phyloP scores from a whole-genome alignment of 2,113 vertebrate species.

The Crotalus helleri region DNA sequence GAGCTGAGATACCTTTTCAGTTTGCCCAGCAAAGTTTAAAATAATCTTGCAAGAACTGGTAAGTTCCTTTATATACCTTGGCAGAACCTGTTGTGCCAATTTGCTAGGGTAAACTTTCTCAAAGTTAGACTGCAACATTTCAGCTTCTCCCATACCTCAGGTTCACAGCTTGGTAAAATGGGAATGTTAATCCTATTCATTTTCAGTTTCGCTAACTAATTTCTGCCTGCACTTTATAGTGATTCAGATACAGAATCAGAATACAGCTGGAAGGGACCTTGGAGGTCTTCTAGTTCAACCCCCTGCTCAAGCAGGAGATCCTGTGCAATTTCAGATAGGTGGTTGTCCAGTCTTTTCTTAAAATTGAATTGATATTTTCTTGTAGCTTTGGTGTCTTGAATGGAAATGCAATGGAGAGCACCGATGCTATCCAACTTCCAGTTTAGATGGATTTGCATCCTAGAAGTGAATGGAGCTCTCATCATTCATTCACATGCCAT shows the following conservation, averaged over 20 bases:
- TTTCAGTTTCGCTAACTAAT: background rate
- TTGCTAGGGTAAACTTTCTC: background rate
- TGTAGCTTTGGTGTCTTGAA: background rate
- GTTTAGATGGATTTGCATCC: background rate
- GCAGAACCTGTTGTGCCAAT: background rate
- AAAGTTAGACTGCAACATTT: background rate
- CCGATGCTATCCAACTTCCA: background rate
- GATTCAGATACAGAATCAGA: background rate
- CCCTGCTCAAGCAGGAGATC: too few relatives aligned
- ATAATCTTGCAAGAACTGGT: background rate
- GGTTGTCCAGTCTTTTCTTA: too few relatives aligned
- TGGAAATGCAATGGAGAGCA: background rate
- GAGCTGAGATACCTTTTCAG: background rate
- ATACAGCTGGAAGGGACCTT: too few relatives aligned
- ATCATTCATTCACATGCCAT: background rate
- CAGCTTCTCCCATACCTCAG: background rate
- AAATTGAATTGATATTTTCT: background rate
- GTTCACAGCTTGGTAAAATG: background rate
- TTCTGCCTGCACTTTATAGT: background rate
- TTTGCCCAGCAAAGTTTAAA: background rate
- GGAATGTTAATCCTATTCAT: background rate
- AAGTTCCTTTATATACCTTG: background rate
- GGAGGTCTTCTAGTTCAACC: too few relatives aligned
- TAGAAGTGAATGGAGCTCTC: background rate
- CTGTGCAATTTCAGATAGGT: too few relatives aligned